Evolutionary conservation across 2,113 vertebrate genomes (phyloP), one percentile per base, ranked within the genome.

Genomic region (Sebastes fasciatus): DNA sequence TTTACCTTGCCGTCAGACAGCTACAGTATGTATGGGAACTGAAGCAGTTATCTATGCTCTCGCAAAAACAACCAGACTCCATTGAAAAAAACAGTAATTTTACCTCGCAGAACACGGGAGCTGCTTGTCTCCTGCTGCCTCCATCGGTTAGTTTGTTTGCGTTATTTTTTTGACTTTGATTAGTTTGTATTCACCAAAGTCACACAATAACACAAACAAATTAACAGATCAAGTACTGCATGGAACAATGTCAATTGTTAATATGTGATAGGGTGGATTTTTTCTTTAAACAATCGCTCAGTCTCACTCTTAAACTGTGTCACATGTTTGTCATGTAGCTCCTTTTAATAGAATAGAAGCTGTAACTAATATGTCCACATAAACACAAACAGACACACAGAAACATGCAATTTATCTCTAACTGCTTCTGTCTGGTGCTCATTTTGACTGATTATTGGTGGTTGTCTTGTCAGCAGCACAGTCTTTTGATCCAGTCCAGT

Each of bases 321-420:
- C 74, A 72, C 54, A 77, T 42, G 76, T 74, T 83, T 63, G 64
- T 70, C 54, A 74, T 68, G 67, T 43, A 67, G 26, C 17, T 66
- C 46, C 40, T 42, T 40, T 57, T 52, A 66, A 74, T 21, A 85
- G 51, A 82, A 80, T 83, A 21, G 48, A 63, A 43, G 9, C 0
- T n/a, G 11, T 58, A 69, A 68, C 65, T 54, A 74, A 77, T 74
- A 13, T 5, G 52, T 43, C 54, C 74, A 23, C n/a, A 19, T 1
- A 46, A 9, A 71, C 48, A 61, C 60, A 66, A 4, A 45, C 5
- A 61, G 13, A 69, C 21, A 70, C 43, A 74, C 43, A 55, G 6
- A 72, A 34, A 23, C 40, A 61, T 26, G n/a, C 16, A 58, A 8
- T 48, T 58, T 42, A 19, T 16, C 43, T 62, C 21, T 2, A 42